phyloP scores from a whole-genome alignment of 2,113 vertebrate species.

The Podilymbus podiceps region DNA sequence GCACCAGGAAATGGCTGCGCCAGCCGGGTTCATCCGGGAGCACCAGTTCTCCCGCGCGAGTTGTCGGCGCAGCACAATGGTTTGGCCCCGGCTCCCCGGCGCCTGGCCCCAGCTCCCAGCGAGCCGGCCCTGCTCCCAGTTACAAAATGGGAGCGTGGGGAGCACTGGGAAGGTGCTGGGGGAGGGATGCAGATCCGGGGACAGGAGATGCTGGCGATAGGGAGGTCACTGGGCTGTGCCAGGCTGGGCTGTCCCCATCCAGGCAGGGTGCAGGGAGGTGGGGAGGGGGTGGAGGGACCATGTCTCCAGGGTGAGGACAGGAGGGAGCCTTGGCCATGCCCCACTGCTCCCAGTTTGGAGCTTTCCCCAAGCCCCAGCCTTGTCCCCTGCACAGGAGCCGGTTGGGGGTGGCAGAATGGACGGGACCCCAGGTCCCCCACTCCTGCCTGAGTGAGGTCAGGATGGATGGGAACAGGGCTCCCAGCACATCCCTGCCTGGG shows the following conservation, averaged over 20 bases:
- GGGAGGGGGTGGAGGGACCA: not conserved
- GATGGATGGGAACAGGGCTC: not conserved
- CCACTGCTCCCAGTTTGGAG: not conserved
- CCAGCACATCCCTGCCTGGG: not conserved
- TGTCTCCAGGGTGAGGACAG: fast-evolving
- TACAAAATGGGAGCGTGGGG: not conserved
- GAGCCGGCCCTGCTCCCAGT: not conserved
- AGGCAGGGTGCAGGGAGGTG: not conserved
- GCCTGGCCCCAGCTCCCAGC: not conserved
- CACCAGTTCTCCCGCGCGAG: slow-evolving; percentile 15
- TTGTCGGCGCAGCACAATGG: slow-evolving; percentile 15
- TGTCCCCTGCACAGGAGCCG: not conserved
- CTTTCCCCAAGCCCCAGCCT: not conserved
- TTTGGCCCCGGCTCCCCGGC: not conserved
- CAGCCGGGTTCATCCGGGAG: slow-evolving; percentile 48
- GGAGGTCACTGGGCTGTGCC: not conserved
- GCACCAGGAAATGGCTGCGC: slow-evolving; percentile 49
- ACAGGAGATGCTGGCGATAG: fast-evolving
- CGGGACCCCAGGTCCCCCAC: not conserved
- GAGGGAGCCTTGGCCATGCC: not conserved
- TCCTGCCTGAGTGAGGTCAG: fast-evolving
- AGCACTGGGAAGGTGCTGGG: not conserved
- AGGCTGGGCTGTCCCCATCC: fast-evolving
- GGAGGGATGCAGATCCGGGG: too few relatives aligned
- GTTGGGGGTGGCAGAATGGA: not conserved